Conservation (phyloP, 2,888 invertebrate species). For the Formica aserva region DNA sequence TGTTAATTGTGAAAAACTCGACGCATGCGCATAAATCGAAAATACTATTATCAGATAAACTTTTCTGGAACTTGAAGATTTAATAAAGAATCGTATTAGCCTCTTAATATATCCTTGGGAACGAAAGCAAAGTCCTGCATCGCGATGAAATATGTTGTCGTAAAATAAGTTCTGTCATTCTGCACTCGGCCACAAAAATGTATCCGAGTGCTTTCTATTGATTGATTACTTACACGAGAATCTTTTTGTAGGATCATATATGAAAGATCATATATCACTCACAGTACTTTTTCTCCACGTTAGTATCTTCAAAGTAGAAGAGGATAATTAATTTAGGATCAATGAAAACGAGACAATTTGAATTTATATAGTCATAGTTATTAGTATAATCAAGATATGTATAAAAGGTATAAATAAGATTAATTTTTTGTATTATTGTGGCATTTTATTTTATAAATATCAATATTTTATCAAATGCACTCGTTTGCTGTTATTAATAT, state of each 20-base stretch:
- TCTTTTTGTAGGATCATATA: neutral
- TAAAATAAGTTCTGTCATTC: conserved; percentile 27
- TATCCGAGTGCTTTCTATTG: conserved; percentile 9
- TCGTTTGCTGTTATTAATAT: neutral
- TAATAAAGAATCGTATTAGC: conserved; percentile 55
- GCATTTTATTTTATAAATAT: neutral
- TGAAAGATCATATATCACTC: conserved; percentile 7
- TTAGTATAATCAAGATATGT: neutral
- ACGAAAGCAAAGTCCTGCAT: neutral
- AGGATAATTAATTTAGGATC: conserved; percentile 1
- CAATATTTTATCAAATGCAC: neutral
- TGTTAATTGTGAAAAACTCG: conserved; percentile 58
- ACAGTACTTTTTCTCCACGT: neutral
- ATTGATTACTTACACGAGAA: conserved; percentile 15
- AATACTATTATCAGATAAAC: conserved; percentile 61
- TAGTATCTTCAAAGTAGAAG: neutral
- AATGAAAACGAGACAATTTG: neutral
- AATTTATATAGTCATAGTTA: neutral
- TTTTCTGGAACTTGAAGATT: conserved; percentile 49
- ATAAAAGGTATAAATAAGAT: neutral
- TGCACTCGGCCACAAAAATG: conserved; percentile 8
- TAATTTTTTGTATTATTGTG: neutral
- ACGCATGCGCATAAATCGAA: conserved; percentile 50
- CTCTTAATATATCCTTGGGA: conserved; percentile 63
- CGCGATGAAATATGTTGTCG: neutral